Conservation (phyloP, 2,888 invertebrate species). For the Deroplatys truncata region DNA sequence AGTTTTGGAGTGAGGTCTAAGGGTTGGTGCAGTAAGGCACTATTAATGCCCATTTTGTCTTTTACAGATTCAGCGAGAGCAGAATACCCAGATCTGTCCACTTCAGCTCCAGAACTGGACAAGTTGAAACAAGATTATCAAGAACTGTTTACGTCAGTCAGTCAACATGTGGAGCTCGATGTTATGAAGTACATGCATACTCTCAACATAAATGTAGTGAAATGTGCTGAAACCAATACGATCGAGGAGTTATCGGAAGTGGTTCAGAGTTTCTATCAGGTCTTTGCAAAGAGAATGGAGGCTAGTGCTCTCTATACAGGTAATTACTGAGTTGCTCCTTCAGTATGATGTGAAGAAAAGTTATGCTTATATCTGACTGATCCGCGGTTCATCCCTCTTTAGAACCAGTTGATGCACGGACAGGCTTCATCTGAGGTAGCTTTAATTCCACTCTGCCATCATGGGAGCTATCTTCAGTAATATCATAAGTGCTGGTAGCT, state of each 20-base stretch:
- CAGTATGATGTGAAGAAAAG: background rate
- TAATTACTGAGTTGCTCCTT: slow-evolving; percentile 30
- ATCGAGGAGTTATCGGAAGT: slow-evolving; percentile 86
- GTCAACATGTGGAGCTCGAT: slow-evolving; percentile 53
- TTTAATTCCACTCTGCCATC: too few relatives aligned
- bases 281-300: slow-evolving; percentile 68
- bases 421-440: too few relatives aligned
- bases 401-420: too few relatives aligned
- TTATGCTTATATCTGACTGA: too few relatives aligned
- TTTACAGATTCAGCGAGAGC: slow-evolving; percentile 30
- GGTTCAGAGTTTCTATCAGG: slow-evolving; percentile 87
- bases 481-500: too few relatives aligned
- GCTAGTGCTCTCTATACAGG: slow-evolving; percentile 57
- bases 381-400: too few relatives aligned
- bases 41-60: too few relatives aligned
- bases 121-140: slow-evolving; percentile 45
- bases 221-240: slow-evolving; percentile 55
- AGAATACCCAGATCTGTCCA: slow-evolving; percentile 33
- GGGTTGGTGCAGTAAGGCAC: too few relatives aligned
- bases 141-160: slow-evolving; percentile 46
- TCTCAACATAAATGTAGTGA: slow-evolving; percentile 61
- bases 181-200: slow-evolving; percentile 63
- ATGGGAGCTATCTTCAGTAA: too few relatives aligned
- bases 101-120: slow-evolving; percentile 38
- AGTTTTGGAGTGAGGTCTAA: too few relatives aligned